phyloP scores from a whole-genome alignment of 2,888 invertebrate genomes.

The Tanytarsus gracilentus region DNA sequence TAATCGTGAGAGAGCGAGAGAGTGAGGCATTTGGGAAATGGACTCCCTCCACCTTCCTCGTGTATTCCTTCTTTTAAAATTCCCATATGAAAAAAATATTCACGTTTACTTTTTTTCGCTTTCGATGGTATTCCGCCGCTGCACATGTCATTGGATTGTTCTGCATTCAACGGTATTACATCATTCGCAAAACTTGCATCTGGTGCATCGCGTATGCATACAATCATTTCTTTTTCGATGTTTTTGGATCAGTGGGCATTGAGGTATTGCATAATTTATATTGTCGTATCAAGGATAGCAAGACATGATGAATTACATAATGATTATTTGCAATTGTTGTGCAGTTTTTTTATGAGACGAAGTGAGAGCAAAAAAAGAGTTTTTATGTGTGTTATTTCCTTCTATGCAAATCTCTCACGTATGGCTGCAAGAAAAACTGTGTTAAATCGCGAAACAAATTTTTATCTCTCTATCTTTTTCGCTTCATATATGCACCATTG shows the following conservation, averaged over 20 bases:
- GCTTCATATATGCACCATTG: not conserved
- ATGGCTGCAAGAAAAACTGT: slow-evolving; percentile 1
- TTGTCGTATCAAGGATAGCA: slow-evolving; percentile 16
- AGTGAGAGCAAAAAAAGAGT: not conserved
- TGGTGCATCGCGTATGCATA: not conserved
- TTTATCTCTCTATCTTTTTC: slow-evolving; percentile 1
- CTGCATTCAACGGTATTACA: not conserved
- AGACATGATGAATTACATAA: too few relatives aligned
- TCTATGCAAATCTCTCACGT: slow-evolving; percentile 3
- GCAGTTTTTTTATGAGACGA: not conserved
- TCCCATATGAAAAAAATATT: slow-evolving; percentile 5
- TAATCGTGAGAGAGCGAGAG: too few relatives aligned
- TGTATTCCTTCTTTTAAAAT: slow-evolving; percentile 10
- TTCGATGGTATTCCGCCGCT: too few relatives aligned
- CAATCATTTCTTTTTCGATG: not conserved
- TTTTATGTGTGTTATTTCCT: slow-evolving; percentile 13
- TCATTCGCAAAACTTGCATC: not conserved
- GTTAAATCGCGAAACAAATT: slow-evolving; percentile 8
- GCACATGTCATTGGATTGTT: slow-evolving; percentile 10
- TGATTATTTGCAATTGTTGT: too few relatives aligned
- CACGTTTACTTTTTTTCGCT: not conserved
- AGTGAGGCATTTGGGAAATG: not conserved
- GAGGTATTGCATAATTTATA: not conserved
- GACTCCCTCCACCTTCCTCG: not conserved
- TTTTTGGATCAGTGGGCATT: slow-evolving; percentile 6